Conservation (phyloP, 2,113 vertebrate genomes). For the Rhodinocichla rosea region DNA sequence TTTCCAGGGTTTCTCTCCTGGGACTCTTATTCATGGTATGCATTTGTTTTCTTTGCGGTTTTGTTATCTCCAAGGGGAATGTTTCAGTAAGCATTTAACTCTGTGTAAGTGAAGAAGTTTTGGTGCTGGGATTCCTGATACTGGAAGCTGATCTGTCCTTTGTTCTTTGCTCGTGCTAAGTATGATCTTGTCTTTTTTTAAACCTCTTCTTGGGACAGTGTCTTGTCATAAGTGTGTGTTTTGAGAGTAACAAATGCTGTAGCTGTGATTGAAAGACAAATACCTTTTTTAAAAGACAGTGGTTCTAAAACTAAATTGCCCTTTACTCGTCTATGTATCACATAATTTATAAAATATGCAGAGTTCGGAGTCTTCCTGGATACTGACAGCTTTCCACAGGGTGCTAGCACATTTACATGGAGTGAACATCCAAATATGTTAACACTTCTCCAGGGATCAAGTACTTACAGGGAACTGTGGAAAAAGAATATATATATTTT, state of each 20-base stretch:
- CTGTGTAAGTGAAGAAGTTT: background rate
- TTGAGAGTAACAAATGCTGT: background rate
- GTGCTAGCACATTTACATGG: too few relatives aligned
- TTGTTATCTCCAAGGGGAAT: background rate
- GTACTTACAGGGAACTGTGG: background rate
- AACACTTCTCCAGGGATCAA: background rate
- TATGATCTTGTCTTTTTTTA: background rate
- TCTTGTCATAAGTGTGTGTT: background rate
- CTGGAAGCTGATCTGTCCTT: background rate
- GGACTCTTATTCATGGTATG: background rate
- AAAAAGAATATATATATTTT: background rate
- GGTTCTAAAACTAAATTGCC: background rate
- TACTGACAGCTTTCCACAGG: background rate
- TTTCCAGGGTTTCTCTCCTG: background rate
- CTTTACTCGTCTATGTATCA: background rate
- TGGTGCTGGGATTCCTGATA: background rate
- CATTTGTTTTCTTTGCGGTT: background rate
- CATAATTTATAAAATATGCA: rapidly evolving
- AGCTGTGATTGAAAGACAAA: background rate
- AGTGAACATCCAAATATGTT: background rate
- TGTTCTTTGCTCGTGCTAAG: background rate
- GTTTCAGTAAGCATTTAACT: background rate
- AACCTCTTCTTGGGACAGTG: background rate
- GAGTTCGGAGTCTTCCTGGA: background rate
- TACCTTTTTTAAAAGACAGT: background rate